Conservation (phyloP, 23 tunicate genomes). For the Phallusia fumigata region DNA sequence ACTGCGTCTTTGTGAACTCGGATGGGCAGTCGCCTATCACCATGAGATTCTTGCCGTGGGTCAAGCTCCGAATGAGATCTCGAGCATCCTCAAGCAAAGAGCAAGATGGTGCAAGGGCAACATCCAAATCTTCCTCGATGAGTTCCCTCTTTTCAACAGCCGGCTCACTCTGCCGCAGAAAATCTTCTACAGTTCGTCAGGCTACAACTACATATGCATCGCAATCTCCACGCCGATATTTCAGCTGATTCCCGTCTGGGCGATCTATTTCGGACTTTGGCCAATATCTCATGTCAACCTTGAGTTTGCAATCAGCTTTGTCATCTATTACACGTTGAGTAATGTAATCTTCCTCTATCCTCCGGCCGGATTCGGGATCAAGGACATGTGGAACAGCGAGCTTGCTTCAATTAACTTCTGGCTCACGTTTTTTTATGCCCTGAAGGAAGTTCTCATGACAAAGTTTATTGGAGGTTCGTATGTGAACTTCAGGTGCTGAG, state of each 20-base stretch:
- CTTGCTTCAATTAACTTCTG: conserved; percentile 84
- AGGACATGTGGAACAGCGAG: conserved; percentile 91
- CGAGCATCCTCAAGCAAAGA: conserved; percentile 69
- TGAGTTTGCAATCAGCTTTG: conserved; percentile 76
- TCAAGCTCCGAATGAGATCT: conserved; percentile 81
- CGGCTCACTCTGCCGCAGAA: conserved; percentile 71
- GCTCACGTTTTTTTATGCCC: conserved; percentile 70
- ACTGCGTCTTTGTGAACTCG: conserved; percentile 67
- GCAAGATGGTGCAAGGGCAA: conserved; percentile 92
- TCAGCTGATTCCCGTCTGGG: conserved; percentile 87
- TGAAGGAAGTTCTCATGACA: conserved; percentile 56
- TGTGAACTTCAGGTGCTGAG: too few relatives aligned
- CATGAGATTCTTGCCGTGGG: conserved; percentile 90
- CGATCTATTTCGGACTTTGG: conserved; percentile 89
- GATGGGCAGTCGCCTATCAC: conserved; percentile 93
- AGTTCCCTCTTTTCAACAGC: conserved; percentile 80
- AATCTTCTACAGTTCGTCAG: conserved; percentile 75
- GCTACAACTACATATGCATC: conserved; percentile 84
- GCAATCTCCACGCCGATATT: conserved; percentile 82
- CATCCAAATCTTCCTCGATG: conserved; percentile 84
- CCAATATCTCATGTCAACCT: conserved; percentile 75
- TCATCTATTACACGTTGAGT: conserved; percentile 62
- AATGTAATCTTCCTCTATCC: conserved; percentile 73
- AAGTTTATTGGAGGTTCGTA: conserved; percentile 57
- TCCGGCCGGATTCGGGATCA: conserved; percentile 77